phyloP scores from a whole-genome alignment of 2,888 invertebrate genomes.

The Drosophila flavopinicola region DNA sequence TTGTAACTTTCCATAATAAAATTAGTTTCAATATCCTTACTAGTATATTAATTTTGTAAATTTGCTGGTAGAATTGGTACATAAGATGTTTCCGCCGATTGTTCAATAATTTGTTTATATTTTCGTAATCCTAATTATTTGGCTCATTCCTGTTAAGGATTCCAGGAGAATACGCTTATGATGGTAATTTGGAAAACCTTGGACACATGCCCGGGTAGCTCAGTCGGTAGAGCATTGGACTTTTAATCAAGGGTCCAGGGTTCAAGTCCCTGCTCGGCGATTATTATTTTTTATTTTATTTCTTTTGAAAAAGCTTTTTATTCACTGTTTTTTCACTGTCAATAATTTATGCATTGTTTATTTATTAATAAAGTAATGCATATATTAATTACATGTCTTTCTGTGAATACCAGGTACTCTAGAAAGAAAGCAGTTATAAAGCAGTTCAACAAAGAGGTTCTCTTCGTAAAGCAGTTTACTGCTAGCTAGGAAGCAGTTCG shows the following conservation, averaged over 20 bases:
- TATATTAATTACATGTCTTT: no score
- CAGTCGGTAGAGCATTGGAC: slow-evolving; percentile 85
- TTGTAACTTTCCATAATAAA: no score
- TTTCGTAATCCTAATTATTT: not conserved
- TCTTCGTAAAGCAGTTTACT: slow-evolving; percentile 2
- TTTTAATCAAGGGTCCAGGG: slow-evolving; percentile 85
- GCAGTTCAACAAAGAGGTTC: no score
- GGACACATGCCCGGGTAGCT: slow-evolving; percentile 75
- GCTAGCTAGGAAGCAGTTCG: not conserved
- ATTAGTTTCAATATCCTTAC: no score
- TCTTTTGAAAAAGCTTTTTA: not conserved
- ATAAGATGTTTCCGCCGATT: no score
- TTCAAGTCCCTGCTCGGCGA: slow-evolving; percentile 84
- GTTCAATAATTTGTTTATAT: not conserved
- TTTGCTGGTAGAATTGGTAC: no score
- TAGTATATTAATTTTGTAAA: no score
- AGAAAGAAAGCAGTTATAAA: no score
- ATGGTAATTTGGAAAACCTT: fast-evolving
- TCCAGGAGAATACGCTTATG: not conserved
- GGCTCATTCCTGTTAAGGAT: not conserved
- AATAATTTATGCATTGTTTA: no score
- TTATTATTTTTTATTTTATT: not conserved
- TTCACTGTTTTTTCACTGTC: no score
- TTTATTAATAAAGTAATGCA: no score
- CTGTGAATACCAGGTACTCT: no score